phyloP scores from a whole-genome alignment of 2,888 invertebrate genomes.

The Teleogryllus oceanicus region DNA sequence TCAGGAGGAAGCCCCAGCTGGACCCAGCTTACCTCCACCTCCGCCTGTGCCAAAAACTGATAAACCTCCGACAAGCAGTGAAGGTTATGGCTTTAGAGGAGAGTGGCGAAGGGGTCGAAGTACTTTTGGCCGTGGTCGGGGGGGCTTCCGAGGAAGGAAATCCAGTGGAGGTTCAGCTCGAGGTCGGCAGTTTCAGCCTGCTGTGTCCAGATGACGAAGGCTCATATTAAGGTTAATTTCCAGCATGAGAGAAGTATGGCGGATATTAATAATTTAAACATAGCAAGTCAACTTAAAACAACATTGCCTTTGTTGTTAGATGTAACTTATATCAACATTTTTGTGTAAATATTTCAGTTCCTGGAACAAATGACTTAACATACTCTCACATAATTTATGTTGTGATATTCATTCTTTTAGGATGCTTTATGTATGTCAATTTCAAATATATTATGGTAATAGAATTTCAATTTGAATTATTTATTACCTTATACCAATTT shows the following conservation, averaged over 20 bases:
- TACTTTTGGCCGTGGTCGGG: conserved; percentile 29
- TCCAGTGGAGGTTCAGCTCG: conserved; percentile 28
- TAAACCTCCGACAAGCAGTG: not conserved
- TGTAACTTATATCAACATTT: not conserved
- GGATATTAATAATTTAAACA: not conserved
- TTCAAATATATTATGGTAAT: not conserved
- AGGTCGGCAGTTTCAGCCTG: conserved; percentile 31
- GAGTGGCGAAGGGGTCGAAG: conserved; percentile 26
- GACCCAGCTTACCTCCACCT: conserved; percentile 27
- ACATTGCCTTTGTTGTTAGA: conserved; percentile 1
- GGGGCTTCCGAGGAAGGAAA: conserved; percentile 32
- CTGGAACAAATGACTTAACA: not conserved
- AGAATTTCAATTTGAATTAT: not conserved
- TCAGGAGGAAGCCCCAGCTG: conserved; percentile 27
- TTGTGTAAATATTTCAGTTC: not conserved
- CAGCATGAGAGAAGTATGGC: not conserved
- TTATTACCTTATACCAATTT: not conserved
- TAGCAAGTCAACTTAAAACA: conserved; percentile 1
- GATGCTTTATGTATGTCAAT: not conserved
- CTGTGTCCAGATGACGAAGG: conserved; percentile 38
- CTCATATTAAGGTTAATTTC: conserved; percentile 25
- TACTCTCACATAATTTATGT: not conserved
- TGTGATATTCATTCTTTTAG: conserved; percentile 2
- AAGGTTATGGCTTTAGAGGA: conserved; percentile 19
- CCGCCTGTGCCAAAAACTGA: conserved; percentile 1